phyloP scores from a whole-genome alignment of 2,888 invertebrate genomes.

The Phragmatobia fuliginosa region DNA sequence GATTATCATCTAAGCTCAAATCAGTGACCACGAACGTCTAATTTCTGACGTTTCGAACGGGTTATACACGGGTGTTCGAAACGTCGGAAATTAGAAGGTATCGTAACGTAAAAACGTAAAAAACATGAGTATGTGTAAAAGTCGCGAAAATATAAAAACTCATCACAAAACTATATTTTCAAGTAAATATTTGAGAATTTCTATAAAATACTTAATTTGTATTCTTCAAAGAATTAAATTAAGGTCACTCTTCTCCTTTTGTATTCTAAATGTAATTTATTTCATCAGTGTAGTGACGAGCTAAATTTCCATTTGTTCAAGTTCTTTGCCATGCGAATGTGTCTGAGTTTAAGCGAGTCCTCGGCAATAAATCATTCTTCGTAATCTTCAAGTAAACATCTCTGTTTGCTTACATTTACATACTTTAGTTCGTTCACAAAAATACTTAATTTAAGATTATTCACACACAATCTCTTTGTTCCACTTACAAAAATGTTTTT shows the following conservation, averaged over 20 bases:
- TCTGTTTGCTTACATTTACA: conserved; percentile 46
- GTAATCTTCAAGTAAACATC: conserved; percentile 42
- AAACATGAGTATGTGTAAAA: no score
- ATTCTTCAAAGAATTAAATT: no score
- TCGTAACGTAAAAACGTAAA: no score
- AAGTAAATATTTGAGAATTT: no score
- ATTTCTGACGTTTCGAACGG: no score
- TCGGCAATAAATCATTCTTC: conserved; percentile 46
- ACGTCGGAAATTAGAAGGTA: no score
- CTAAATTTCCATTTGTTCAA: conserved; percentile 17
- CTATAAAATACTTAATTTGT: no score
- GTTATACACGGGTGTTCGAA: no score
- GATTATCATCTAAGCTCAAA: no score
- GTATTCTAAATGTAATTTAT: conserved; percentile 3
- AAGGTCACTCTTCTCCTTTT: neutral
- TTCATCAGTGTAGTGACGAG: conserved; percentile 8
- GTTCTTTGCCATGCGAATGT: conserved; percentile 8
- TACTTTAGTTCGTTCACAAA: conserved; percentile 27
- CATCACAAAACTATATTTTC: no score
- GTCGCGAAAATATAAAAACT: no score
- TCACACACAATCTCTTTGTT: neutral
- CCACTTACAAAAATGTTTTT: conserved; percentile 2
- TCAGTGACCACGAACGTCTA: no score
- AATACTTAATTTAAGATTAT: conserved; percentile 37
- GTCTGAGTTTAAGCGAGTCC: conserved; percentile 4